phyloP scores from a whole-genome alignment of 1,140 invertebrate genomes.

The Pseudomyrmex gracilis region DNA sequence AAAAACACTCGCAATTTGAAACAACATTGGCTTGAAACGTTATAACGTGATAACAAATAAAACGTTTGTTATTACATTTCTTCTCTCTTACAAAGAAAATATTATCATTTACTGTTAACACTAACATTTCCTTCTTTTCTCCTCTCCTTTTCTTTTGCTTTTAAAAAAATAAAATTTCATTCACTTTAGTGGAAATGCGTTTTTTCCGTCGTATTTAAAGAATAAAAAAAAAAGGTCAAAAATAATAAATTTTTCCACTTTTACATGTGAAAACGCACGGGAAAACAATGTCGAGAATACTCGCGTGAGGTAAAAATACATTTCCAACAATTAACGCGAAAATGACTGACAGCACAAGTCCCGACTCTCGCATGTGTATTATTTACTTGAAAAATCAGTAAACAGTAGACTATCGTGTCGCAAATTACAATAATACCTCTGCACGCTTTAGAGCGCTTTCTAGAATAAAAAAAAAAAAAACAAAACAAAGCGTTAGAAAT shows the following conservation, averaged over 20 bases:
- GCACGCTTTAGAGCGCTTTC: constrained; percentile 16
- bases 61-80: background rate
- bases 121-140: no score
- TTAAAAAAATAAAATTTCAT: background rate
- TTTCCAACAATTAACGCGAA: constrained; percentile 36
- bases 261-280: background rate
- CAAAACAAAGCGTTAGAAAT: constrained; percentile 7
- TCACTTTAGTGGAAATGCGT: no score
- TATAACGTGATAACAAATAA: no score
- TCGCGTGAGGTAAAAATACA: constrained; percentile 17
- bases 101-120: no score
- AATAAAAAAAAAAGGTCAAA: background rate
- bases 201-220: background rate
- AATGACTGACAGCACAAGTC: constrained; percentile 18
- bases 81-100: no score
- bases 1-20: background rate
- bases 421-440: constrained; percentile 40
- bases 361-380: constrained; percentile 14
- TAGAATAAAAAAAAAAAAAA: constrained; percentile 51
- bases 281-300: constrained; percentile 14
- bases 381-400: constrained; percentile 32
- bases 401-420: constrained; percentile 4
- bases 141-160: no score
- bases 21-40: background rate
- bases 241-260: constrained; percentile 36